Percentiles rank a stretch among this genome's conserved stretches.
Conservation (phyloP, 2,797 vertebrate genomes). For the Sitta carolinensis region DNA sequence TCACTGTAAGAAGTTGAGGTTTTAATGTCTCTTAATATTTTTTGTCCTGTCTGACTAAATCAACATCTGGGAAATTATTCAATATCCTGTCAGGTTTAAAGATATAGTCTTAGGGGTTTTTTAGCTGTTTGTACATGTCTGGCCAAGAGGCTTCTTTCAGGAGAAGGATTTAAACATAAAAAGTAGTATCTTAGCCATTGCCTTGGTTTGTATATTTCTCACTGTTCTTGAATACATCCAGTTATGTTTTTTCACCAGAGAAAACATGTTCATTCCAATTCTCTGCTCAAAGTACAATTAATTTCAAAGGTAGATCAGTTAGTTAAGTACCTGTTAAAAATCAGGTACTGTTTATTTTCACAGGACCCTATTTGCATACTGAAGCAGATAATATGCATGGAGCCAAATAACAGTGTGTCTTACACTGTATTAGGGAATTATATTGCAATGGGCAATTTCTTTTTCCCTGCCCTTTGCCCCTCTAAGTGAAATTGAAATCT, state of each 20-base stretch:
- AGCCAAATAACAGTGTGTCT: background rate
- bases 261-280: background rate
- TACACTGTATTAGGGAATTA: background rate
- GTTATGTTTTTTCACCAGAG: background rate
- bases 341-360: background rate
- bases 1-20: background rate
- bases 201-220: background rate
- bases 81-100: background rate
- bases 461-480: background rate
- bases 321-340: background rate
- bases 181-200: background rate
- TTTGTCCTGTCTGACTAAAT: background rate
- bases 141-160: background rate
- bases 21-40: background rate
- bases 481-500: background rate
- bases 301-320: background rate
- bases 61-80: background rate
- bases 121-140: background rate
- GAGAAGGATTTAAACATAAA: background rate
- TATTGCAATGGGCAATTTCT: background rate
- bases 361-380: background rate
- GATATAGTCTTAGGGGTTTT: background rate
- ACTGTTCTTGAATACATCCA: background rate
- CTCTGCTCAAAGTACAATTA: background rate
- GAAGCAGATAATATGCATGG: background rate